Conservation (phyloP, 2,888 invertebrate species). For the Synanthedon myopaeformis region DNA sequence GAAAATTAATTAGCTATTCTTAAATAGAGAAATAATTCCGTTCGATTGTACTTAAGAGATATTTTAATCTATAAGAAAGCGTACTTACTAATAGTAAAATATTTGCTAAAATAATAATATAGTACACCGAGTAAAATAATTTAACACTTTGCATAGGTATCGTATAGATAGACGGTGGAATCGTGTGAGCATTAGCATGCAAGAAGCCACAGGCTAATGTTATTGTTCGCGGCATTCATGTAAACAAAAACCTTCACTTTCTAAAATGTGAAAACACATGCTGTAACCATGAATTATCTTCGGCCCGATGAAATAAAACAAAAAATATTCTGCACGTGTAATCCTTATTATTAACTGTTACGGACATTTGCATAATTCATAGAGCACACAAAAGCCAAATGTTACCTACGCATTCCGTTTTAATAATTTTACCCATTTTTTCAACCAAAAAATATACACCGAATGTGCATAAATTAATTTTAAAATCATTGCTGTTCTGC, state of each 20-base stretch:
- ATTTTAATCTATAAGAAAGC: too few species aligned
- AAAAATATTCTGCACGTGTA: too few species aligned
- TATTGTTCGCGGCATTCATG: conserved; percentile 24
- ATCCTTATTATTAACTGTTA: too few species aligned
- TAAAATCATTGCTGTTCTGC: conserved; percentile 29
- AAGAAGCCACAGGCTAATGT: neutral
- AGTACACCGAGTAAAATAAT: too few species aligned
- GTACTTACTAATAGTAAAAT: too few species aligned
- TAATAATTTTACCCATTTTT: conserved; percentile 7
- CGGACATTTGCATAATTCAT: neutral
- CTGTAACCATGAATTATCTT: conserved; percentile 33
- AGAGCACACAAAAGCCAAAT: conserved; percentile 2
- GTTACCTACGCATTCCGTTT: conserved; percentile 5
- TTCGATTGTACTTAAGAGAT: too few species aligned
- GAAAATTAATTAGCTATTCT: too few species aligned
- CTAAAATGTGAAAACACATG: conserved; percentile 53
- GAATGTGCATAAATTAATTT: conserved; percentile 11
- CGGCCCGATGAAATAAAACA: conserved; percentile 7
- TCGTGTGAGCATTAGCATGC: neutral
- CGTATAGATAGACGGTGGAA: neutral
- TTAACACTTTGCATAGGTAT: too few species aligned
- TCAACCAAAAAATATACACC: conserved; percentile 11
- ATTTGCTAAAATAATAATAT: too few species aligned
- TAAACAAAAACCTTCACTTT: conserved; percentile 61
- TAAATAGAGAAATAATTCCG: too few species aligned